Evolutionary conservation across 2,113 vertebrate species (phyloP).

Genomic region (Ageneiosus marmoratus): DNA sequence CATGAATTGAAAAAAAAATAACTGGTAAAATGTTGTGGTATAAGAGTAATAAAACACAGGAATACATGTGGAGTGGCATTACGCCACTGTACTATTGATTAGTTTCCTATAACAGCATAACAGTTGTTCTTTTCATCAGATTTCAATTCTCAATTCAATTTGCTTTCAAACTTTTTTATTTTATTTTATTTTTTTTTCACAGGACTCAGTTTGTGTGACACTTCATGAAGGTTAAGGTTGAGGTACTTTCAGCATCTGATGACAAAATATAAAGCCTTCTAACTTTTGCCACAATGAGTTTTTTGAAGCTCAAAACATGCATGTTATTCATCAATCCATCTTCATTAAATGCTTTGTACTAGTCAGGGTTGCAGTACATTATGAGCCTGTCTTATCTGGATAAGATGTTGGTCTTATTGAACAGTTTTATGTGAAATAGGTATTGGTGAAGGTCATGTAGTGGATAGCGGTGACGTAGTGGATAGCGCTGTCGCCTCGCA

Average conservation of each 20-base stretch:
- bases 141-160: background rate
- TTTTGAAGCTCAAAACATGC: background rate
- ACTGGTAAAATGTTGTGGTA: too few relatives aligned
- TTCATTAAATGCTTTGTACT: too few relatives aligned
- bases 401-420: background rate
- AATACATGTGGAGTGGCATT: background rate
- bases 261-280: too few relatives aligned
- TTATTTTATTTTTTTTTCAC: background rate
- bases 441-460: too few relatives aligned
- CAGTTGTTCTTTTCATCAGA: background rate
- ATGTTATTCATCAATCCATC: background rate
- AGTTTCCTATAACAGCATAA: background rate
- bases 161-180: background rate
- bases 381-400: background rate
- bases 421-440: background rate
- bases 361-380: background rate
- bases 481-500: too few relatives aligned
- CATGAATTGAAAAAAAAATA: background rate
- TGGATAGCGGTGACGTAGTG: too few relatives aligned
- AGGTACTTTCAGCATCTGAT: background rate
- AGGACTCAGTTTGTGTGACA: background rate
- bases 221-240: background rate
- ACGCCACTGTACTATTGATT: background rate
- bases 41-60: background rate
- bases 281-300: background rate